Conservation (phyloP, 2,888 invertebrate genomes). For the Digitonthophagus gazella region DNA sequence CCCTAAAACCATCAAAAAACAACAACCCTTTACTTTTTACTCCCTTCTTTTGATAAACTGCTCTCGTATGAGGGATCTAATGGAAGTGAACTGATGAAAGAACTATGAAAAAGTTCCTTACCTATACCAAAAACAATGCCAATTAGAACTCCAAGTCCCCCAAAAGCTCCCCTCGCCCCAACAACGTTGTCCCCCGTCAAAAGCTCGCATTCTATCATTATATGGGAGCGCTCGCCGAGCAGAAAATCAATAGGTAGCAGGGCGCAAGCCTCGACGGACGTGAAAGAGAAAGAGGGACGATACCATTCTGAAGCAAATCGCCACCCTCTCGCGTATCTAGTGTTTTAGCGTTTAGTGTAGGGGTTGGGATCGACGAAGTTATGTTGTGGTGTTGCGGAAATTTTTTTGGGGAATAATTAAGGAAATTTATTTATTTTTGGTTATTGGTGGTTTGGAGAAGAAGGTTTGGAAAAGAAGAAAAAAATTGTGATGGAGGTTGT, state of each 20-base stretch:
- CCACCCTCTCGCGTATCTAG: slow-evolving; percentile 6
- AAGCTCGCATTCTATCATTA: background rate
- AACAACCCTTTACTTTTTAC: background rate
- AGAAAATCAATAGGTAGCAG: slow-evolving; percentile 11
- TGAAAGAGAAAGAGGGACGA: background rate
- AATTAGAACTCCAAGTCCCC: background rate
- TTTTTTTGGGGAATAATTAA: background rate
- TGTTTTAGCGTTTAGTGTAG: background rate
- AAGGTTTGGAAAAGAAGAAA: too few species aligned
- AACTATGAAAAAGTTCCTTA: background rate
- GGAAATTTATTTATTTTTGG: background rate
- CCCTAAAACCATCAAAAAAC: background rate
- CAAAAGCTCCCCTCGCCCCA: too few species aligned
- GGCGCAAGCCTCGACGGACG: slow-evolving; percentile 5
- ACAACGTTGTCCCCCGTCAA: background rate
- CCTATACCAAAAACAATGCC: background rate
- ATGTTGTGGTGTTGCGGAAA: background rate
- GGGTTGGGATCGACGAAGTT: background rate
- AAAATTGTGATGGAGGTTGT: too few species aligned
- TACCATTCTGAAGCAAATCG: background rate
- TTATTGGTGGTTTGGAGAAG: background rate
- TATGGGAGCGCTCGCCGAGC: background rate
- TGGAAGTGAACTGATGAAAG: background rate
- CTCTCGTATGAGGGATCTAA: background rate
- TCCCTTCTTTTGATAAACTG: background rate